Base-by-base conservation (phyloP, 2,113 vertebrate genomes). In the Pelecanoides urinatrix region DNA sequence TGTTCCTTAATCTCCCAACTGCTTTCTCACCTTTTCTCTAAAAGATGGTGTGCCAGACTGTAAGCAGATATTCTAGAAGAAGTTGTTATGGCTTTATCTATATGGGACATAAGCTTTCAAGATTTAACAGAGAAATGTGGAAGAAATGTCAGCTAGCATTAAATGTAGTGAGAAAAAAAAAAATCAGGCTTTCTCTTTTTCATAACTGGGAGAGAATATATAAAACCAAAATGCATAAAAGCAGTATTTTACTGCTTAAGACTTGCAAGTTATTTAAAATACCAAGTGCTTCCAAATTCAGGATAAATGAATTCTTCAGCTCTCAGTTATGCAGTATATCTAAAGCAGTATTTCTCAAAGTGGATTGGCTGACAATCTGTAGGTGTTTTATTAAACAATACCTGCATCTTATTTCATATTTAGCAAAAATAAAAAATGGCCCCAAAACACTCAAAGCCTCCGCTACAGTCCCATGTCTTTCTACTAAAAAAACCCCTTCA, bases 341-440 rank as follows among this genome's bases (percentile, higher is more conserved):
- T 56, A 42, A 86, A 73, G 68, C 67, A 85, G 67, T 52, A 72
- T 68, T 87, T 81, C 74, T 97, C 52, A 93, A 34, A 94, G 77
- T 13, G 32, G 66, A 92, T 36, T 86, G 96, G 92, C 94, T 97
- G 97, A 92, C 95, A 97, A 65, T 55, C 86, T 86, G 78, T 61
- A 49, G 63, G 68, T 82, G 34, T 16, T 67, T 96, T 52, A 81
- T 74, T 81, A 96, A 82, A 88, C 34, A 90, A 76, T 70, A 93
- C 49, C 65, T 93, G 40, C 47, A 87, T 40, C 56, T 95, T 94
- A 91, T 83, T 96, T 97, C 86, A 94, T 44, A 91, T 97, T 93
- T 95, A 97, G 96, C 94, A 96, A 66, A 92, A 59, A 15, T 12
- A 32, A 90, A 94, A 95, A 95, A 78, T 70, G 62, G 72, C 82